phyloP scores from a whole-genome alignment of 2,888 invertebrate species.

The Aleiodes leptofemur region DNA sequence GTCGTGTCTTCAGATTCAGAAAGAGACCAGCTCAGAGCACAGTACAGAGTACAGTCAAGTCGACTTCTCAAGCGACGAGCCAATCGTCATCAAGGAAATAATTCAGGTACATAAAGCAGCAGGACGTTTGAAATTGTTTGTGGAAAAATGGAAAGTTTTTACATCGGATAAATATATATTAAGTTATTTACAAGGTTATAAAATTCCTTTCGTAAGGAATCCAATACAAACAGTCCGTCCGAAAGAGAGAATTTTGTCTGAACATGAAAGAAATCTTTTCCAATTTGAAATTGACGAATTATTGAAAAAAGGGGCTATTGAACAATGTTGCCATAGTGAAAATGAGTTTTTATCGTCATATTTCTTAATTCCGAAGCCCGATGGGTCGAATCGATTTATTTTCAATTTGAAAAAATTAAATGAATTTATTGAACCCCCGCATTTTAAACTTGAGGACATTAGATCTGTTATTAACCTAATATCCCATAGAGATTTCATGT shows the following conservation, averaged over 20 bases:
- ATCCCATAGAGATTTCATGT: constrained; percentile 32
- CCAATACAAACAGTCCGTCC: too few relatives aligned
- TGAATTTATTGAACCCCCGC: constrained; percentile 37
- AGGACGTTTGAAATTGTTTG: constrained; percentile 32
- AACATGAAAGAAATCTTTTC: too few relatives aligned
- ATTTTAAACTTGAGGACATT: constrained; percentile 56
- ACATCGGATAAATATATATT: constrained; percentile 40
- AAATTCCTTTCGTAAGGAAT: constrained; percentile 41
- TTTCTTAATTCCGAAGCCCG: constrained; percentile 45
- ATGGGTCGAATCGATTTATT: constrained; percentile 42
- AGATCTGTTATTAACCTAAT: constrained; percentile 41
- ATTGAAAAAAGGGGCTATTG: constrained; percentile 38
- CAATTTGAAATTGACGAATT: constrained; percentile 42
- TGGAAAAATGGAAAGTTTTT: constrained; percentile 30
- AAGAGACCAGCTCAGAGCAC: not conserved
- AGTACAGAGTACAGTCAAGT: constrained; percentile 7
- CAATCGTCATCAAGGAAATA: constrained; percentile 39
- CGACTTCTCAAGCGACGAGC: constrained; percentile 33
- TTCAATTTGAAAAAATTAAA: constrained; percentile 55
- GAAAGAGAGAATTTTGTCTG: too few relatives aligned
- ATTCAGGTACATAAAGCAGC: constrained; percentile 33
- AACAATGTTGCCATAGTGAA: constrained; percentile 28
- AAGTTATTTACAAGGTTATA: constrained; percentile 37
- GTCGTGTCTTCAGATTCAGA: not conserved
- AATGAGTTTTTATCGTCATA: constrained; percentile 38